Base-by-base conservation (phyloP, 1,140 invertebrate genomes). In the Anagrus nilaparvatae region DNA sequence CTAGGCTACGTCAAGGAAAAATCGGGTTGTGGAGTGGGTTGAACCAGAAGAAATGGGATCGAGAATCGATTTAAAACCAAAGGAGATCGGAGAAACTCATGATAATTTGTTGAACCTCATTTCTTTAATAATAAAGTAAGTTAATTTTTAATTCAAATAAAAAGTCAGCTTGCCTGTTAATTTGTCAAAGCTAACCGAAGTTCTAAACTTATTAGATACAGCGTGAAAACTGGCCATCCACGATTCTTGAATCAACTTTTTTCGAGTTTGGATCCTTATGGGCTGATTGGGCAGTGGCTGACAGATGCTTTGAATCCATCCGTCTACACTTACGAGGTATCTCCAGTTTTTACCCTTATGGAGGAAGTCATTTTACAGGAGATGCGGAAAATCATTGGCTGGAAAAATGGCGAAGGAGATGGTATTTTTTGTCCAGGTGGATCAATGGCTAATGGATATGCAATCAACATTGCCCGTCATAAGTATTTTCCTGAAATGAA, bases 391-490 rank as follows among this genome's bases (percentile, higher is more conserved):
- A 78, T 89, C 14, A 77, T 97, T 24, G 93, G 94, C 0, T 97
- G 84, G 74, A 64, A 73, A 4, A 65, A 77, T 9, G 84, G 82
- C 0, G 69, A 76, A 30, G 82, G 79, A 0, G 81, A 84, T 10
- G 93, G 89, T 0, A 89, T 97, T 32, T 96, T 97, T 65, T 88
- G 86, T 56, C 94, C 94, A 8, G 94, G 94, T 21, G 94, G 94
- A 1, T 93, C 91, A 1, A 84, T 97, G 49, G 85, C 92, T 3
- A 97, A 97, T 60, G 83, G 93, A 43, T 97, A 97, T 60, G 92
- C 87, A 10, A 89, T 97, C 40, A 86, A 87, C 55, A 77, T 89
- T 43, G 93, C 93, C 3, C 69, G 93, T 25, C 82, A 86, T 56
- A 63, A 78, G 47, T 58, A 49, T 38, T 59, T 53, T 33, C 62